These are phyloP conservation scores for Synodontis membranacea DNA, from an alignment of 2,113 vertebrate genomes.

Conservation along the genomic window DNA sequence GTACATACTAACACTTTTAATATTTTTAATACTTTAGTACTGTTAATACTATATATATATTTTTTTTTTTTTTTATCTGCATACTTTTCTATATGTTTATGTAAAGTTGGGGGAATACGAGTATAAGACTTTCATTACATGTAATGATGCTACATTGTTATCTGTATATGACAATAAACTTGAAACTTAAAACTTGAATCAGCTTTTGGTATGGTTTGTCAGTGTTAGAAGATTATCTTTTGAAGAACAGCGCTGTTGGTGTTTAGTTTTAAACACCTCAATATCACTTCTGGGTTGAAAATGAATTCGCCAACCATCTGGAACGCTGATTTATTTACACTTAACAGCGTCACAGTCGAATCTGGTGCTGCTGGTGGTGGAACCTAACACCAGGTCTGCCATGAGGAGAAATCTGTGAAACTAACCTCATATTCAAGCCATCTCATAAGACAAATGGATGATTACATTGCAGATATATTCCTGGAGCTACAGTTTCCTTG, in stretches of 20 bases:
- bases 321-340: neutral
- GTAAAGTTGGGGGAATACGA: too few relatives aligned
- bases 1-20: too few relatives aligned
- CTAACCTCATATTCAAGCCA: neutral
- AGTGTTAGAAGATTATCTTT: neutral
- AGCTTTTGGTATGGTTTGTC: too few relatives aligned
- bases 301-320: neutral
- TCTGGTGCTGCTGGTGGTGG: neutral
- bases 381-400: neutral
- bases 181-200: too few relatives aligned
- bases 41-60: too few relatives aligned
- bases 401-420: neutral
- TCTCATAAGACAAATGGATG: neutral
- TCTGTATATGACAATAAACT: too few relatives aligned
- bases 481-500: neutral
- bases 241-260: neutral
- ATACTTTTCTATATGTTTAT: too few relatives aligned
- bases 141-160: too few relatives aligned
- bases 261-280: neutral
- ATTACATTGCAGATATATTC: neutral
- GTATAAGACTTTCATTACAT: too few relatives aligned
- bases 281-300: neutral
- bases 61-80: too few relatives aligned
- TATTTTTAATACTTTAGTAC: too few relatives aligned
- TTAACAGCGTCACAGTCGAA: neutral